A percentile compares a stretch with the other conserved stretches of the same genome.
phyloP scores from a whole-genome alignment of 2,797 vertebrate species.

The Xenopus petersii region DNA sequence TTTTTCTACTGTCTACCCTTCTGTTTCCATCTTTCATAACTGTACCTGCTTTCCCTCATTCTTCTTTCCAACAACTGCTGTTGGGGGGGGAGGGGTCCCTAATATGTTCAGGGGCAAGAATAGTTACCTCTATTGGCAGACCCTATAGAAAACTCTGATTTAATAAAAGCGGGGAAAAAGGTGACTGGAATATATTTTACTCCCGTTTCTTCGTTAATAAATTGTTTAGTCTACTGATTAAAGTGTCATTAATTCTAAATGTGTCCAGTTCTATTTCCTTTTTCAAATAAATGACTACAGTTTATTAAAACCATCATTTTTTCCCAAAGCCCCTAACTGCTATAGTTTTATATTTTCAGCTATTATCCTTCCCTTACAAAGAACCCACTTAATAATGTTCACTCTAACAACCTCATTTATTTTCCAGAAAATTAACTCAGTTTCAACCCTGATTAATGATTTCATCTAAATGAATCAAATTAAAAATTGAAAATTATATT shows the following conservation, averaged over 20 bases:
- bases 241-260: constrained; percentile 57
- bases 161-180: no score
- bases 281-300: constrained; percentile 70
- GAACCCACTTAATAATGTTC: constrained; percentile 92
- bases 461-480: constrained; percentile 99
- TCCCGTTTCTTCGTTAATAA: constrained; percentile 53
- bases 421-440: constrained; percentile 99
- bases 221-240: constrained; percentile 50
- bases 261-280: constrained; percentile 56
- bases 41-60: no score
- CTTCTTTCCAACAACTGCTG: no score
- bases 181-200: constrained; percentile 47
- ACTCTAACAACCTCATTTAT: constrained; percentile 98
- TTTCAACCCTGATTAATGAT: constrained; percentile 99
- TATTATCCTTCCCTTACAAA: constrained; percentile 76
- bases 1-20: no score
- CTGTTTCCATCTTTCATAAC: no score
- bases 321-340: constrained; percentile 54
- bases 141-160: no score
- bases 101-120: no score
- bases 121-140: no score
- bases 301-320: constrained; percentile 64
- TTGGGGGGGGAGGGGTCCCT: no score
- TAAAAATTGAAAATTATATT: constrained; percentile 99
- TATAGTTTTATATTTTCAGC: constrained; percentile 67